Evolutionary conservation across 2,113 vertebrate species (phyloP).

Genomic region (Melospiza georgiana): DNA sequence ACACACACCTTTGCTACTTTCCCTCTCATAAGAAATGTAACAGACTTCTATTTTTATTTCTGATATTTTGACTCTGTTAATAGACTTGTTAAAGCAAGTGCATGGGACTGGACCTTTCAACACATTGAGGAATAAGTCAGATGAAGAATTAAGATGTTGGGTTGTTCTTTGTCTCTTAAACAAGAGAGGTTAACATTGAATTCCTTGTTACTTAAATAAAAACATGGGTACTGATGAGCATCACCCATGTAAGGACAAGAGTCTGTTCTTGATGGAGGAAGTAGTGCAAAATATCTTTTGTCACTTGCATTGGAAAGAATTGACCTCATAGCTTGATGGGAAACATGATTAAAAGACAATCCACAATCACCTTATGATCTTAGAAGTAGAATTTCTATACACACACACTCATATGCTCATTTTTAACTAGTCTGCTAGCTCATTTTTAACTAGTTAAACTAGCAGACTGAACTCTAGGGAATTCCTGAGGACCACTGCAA

Average conservation of each 20-base stretch:
- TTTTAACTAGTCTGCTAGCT: neutral
- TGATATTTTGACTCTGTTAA: neutral
- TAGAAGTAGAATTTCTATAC: neutral
- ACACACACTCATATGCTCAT: neutral
- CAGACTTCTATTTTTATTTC: neutral
- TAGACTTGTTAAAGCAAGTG: neutral
- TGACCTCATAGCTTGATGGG: neutral
- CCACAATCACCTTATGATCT: neutral
- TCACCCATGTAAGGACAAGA: neutral
- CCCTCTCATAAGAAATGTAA: neutral
- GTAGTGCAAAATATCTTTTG: neutral
- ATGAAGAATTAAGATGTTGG: neutral
- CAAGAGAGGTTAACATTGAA: neutral
- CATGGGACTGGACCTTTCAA: neutral
- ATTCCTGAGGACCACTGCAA: neutral
- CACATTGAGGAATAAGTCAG: neutral
- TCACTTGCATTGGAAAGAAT: neutral
- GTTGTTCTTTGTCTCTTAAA: neutral
- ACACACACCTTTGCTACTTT: neutral
- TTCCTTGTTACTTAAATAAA: neutral
- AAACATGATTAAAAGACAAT: neutral
- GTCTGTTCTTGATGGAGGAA: neutral
- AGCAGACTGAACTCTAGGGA: neutral
- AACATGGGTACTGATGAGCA: neutral
- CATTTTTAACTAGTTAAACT: neutral